Evolutionary conservation across 2,797 vertebrate genomes (phyloP).

Genomic region (Trachurus trachurus): DNA sequence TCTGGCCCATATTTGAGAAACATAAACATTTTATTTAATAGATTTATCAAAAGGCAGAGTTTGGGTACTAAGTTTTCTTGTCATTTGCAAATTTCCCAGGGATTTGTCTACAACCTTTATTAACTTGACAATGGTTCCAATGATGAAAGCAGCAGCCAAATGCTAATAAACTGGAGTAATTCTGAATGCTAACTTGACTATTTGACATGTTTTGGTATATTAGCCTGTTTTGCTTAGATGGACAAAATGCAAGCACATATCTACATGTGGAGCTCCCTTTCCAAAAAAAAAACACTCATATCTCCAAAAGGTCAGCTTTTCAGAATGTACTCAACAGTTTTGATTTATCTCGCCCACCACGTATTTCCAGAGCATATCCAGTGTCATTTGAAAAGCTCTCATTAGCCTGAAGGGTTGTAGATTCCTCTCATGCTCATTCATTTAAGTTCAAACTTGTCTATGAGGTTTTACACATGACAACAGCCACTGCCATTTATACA

Average conservation of each 20-base stretch:
- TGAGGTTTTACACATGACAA: conserved; percentile 27
- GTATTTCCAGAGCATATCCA: conserved; percentile 28
- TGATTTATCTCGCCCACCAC: conserved; percentile 21
- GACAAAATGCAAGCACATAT: neutral
- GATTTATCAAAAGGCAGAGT: neutral
- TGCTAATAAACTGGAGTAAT: neutral
- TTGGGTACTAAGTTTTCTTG: neutral
- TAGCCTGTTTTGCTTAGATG: neutral
- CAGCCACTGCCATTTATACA: conserved; percentile 6
- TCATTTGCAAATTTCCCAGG: too few relatives aligned
- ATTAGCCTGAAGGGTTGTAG: conserved; percentile 16
- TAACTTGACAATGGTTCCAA: neutral
- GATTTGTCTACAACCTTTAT: neutral
- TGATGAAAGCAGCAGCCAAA: neutral
- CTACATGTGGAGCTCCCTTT: neutral
- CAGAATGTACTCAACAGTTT: conserved; percentile 17
- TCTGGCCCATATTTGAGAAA: neutral
- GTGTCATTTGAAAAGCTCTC: conserved; percentile 45
- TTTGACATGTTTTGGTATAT: neutral
- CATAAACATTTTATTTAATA: neutral
- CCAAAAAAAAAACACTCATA: conserved; percentile 2
- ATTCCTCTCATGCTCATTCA: conserved; percentile 7
- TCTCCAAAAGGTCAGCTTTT: conserved; percentile 38
- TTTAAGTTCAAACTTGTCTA: conserved; percentile 27
- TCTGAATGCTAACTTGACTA: neutral